Evolutionary conservation across 2,797 vertebrate species (phyloP).

Genomic region (Emydoidea blandingii): DNA sequence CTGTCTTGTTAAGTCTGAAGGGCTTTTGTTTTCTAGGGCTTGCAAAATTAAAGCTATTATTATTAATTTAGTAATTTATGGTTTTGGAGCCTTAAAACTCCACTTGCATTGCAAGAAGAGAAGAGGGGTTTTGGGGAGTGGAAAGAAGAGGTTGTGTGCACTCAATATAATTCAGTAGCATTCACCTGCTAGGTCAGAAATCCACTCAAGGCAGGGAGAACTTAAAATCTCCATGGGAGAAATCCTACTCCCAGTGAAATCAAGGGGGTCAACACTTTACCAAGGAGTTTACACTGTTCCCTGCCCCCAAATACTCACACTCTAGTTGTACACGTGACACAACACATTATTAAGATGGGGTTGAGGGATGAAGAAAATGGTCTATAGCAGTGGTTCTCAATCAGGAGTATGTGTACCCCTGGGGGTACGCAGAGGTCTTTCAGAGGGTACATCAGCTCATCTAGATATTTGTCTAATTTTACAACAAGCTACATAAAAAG

Average conservation of each 20-base stretch:
- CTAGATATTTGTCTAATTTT: too few relatives aligned
- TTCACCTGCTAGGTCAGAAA: neutral
- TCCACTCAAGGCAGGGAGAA: neutral
- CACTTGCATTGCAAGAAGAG: neutral
- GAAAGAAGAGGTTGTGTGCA: neutral
- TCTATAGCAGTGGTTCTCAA: too few relatives aligned
- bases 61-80: neutral
- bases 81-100: neutral
- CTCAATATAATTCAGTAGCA: neutral
- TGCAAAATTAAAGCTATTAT: slow-evolving; percentile 21
- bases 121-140: neutral
- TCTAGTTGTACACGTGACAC: neutral
- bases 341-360: neutral
- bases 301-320: neutral
- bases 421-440: too few relatives aligned
- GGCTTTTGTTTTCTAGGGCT: slow-evolving; percentile 6
- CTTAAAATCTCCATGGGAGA: neutral
- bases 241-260: neutral
- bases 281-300: neutral
- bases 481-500: too few relatives aligned
- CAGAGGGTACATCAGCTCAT: too few relatives aligned
- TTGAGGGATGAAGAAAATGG: neutral
- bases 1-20: neutral
- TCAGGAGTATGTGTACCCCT: too few relatives aligned
- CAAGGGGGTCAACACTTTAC: neutral